Conservation (phyloP, 2,888 invertebrate species). For the Drosophila macrospina region DNA sequence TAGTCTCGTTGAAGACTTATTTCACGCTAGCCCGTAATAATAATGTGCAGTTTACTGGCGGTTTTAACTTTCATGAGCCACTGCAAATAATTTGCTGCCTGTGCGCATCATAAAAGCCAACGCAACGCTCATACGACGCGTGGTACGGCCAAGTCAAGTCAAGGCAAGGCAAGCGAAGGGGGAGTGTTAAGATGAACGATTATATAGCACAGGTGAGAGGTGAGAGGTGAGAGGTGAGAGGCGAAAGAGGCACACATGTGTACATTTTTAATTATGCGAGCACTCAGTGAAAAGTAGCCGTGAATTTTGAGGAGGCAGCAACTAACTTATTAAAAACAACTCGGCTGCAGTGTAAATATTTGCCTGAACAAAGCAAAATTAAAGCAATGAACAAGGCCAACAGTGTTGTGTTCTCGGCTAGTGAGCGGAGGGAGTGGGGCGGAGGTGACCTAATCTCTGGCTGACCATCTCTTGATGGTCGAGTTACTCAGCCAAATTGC, state of each 20-base stretch:
- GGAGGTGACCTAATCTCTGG: slow-evolving; percentile 54
- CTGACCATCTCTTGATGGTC: slow-evolving; percentile 66
- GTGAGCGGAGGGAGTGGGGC: slow-evolving; percentile 6
- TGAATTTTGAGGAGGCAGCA: slow-evolving; percentile 44
- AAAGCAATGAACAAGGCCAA: slow-evolving; percentile 41
- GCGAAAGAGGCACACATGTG: too few species aligned
- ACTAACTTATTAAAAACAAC: slow-evolving; percentile 71
- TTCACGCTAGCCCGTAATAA: slow-evolving; percentile 40
- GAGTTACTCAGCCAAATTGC: slow-evolving; percentile 62
- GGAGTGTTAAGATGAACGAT: background rate
- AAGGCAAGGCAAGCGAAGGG: background rate
- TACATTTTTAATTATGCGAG: slow-evolving; percentile 74
- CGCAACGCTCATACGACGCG: slow-evolving; percentile 40
- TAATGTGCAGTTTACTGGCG: slow-evolving; percentile 36
- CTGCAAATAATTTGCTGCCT: slow-evolving; percentile 52
- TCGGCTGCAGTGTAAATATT: slow-evolving; percentile 60
- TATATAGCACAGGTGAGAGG: slow-evolving; percentile 8
- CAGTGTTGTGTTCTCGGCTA: too few species aligned
- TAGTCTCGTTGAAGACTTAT: slow-evolving; percentile 46
- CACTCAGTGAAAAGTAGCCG: slow-evolving; percentile 48
- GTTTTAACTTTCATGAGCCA: slow-evolving; percentile 34
- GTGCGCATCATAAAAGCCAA: slow-evolving; percentile 32
- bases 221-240: too few species aligned
- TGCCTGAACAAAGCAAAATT: slow-evolving; percentile 62
- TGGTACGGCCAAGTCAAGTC: background rate